Evolutionary conservation across 1,140 invertebrate species (phyloP).

Genomic region (Rhagoletis zephyria): DNA sequence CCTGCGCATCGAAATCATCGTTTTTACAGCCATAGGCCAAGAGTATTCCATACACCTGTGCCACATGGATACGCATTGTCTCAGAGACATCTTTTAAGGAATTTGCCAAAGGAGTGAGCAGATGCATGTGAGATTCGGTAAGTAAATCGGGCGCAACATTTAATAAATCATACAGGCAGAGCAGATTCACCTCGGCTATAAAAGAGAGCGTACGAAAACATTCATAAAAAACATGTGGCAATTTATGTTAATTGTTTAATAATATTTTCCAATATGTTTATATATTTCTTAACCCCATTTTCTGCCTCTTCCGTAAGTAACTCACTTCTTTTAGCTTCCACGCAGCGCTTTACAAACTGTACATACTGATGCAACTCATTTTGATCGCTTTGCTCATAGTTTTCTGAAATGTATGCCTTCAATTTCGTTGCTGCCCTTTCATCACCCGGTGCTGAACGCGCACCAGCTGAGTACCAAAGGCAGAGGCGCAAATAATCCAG

Average conservation of each 20-base stretch:
- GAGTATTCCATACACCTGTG: slow-evolving; percentile 69
- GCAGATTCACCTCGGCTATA: slow-evolving; percentile 66
- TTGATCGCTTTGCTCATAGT: slow-evolving; percentile 63
- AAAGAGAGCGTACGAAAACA: background rate
- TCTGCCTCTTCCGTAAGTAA: background rate
- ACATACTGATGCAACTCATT: slow-evolving; percentile 72
- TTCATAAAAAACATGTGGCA: background rate
- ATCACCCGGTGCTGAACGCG: slow-evolving; percentile 72
- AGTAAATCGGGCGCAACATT: slow-evolving; percentile 68
- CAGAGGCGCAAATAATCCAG: slow-evolving; percentile 85
- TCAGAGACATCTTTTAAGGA: slow-evolving; percentile 71
- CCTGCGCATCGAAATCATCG: slow-evolving; percentile 66
- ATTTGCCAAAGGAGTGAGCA: slow-evolving; percentile 66
- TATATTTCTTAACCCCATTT: no score
- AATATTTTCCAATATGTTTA: background rate
- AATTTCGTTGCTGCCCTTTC: slow-evolving; percentile 64
- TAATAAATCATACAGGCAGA: slow-evolving; percentile 70
- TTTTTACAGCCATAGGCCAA: slow-evolving; percentile 66
- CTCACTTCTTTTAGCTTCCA: slow-evolving; percentile 71
- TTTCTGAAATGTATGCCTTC: slow-evolving; percentile 64
- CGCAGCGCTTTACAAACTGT: slow-evolving; percentile 67
- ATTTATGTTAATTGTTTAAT: slow-evolving; percentile 5
- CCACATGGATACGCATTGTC: slow-evolving; percentile 66
- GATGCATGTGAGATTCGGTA: slow-evolving; percentile 65
- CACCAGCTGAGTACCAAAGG: slow-evolving; percentile 74